A percentile compares a stretch with the other conserved stretches of the same genome.
Evolutionary conservation across 2,113 vertebrate genomes (phyloP).

Genomic region (Cyphomyrus plagiostoma): DNA sequence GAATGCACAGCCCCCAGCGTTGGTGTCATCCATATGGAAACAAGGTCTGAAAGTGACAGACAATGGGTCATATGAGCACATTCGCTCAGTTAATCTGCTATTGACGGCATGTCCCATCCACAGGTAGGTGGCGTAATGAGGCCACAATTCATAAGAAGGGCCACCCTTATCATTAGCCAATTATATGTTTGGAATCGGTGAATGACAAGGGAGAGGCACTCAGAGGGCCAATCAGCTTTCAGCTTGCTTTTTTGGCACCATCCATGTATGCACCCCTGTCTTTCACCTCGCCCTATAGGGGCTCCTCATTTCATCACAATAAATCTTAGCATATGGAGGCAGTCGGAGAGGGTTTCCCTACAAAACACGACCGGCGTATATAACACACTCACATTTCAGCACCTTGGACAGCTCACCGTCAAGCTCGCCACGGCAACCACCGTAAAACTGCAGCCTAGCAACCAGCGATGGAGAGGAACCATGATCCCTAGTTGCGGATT

Average conservation of each 20-base stretch:
- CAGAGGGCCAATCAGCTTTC: background rate
- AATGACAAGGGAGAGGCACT: background rate
- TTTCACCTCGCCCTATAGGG: background rate
- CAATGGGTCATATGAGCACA: conserved; percentile 46
- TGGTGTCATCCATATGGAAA: background rate
- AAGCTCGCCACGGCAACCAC: too few species aligned
- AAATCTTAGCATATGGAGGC: background rate
- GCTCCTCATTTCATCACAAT: background rate
- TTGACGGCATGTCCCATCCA: conserved; percentile 43
- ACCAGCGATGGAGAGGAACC: background rate
- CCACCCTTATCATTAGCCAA: background rate
- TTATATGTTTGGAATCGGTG: background rate
- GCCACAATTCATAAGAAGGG: background rate
- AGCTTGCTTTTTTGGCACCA: background rate
- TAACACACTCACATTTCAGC: conserved; percentile 27
- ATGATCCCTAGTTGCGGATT: background rate
- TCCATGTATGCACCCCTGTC: background rate
- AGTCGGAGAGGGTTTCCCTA: background rate
- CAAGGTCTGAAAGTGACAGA: conserved; percentile 31
- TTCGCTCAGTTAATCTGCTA: conserved; percentile 57
- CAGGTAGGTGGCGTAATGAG: background rate
- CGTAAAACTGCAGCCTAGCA: background rate
- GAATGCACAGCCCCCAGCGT: background rate
- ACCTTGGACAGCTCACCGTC: conserved; percentile 47
- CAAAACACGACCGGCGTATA: background rate